Percentiles rank a stretch among this genome's conserved stretches.
Evolutionary conservation across 1,140 invertebrate species (phyloP).

Genomic region (Psilanteris sp.): DNA sequence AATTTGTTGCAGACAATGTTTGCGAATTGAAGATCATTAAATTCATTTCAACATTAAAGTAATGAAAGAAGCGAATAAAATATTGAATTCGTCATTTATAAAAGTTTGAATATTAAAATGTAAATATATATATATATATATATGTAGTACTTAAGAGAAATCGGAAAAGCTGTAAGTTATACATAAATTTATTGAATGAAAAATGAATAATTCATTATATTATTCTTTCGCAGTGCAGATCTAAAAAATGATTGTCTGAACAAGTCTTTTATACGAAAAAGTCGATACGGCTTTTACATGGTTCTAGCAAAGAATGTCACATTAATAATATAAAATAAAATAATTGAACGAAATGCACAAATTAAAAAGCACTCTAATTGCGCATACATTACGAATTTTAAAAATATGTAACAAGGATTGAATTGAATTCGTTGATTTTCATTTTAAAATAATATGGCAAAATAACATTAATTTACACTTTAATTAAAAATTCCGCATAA

Average conservation of each 20-base stretch:
- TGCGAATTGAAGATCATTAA: constrained; percentile 13
- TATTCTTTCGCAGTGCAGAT: constrained; percentile 26
- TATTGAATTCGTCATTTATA: constrained; percentile 11
- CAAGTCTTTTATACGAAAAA: constrained; percentile 47
- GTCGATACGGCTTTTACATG: constrained; percentile 34
- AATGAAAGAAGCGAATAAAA: constrained; percentile 20
- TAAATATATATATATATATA: constrained; percentile 11
- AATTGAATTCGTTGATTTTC: constrained; percentile 35
- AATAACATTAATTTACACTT: constrained; percentile 44
- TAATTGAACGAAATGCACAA: constrained; percentile 37
- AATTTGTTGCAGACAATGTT: constrained; percentile 6
- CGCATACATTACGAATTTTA: constrained; percentile 35
- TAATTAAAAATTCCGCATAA: constrained; percentile 31
- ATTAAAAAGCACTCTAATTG: constrained; percentile 51
- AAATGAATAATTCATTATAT: constrained; percentile 36
- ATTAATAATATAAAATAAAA: constrained; percentile 40
- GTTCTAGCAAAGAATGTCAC: constrained; percentile 18
- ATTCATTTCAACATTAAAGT: constrained; percentile 11
- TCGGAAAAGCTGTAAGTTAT: constrained; percentile 31
- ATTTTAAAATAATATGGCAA: constrained; percentile 44
- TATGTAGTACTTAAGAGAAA: constrained; percentile 22
- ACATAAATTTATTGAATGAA: constrained; percentile 23
- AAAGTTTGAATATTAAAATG: constrained; percentile 18
- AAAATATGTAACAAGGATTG: constrained; percentile 27
- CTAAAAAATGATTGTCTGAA: constrained; percentile 42